These are phyloP conservation scores for Chaetodon trifasciatus DNA, from an alignment of 2,797 vertebrate genomes.

Conservation along the genomic window DNA sequence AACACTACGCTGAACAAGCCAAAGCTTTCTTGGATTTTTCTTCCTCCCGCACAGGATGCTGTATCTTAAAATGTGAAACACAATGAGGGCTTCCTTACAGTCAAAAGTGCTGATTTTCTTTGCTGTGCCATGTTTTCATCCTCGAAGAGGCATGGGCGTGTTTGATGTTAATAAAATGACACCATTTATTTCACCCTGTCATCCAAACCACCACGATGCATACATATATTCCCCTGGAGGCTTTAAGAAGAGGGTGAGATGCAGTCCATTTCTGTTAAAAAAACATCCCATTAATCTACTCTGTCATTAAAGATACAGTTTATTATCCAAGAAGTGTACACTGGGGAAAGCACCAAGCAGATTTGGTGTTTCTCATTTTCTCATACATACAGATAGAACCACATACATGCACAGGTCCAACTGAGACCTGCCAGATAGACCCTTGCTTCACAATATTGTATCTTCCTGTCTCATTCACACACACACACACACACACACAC, in stretches of 20 bases:
- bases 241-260: conserved; percentile 7
- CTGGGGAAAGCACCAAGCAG: neutral
- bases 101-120: conserved; percentile 9
- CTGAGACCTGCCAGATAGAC: conserved; percentile 23
- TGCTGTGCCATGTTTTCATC: neutral
- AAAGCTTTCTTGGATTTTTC: neutral
- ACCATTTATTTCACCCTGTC: conserved; percentile 37
- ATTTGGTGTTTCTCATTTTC: conserved; percentile 24
- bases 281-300: conserved; percentile 24
- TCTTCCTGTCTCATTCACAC: conserved; percentile 9
- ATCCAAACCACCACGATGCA: conserved; percentile 14
- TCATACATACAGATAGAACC: neutral
- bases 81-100: neutral
- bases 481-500: neutral
- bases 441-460: conserved; percentile 5
- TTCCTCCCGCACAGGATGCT: neutral
- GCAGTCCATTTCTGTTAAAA: neutral
- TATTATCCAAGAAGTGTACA: neutral
- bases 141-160: neutral
- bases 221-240: neutral
- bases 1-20: neutral
- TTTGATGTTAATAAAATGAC: conserved; percentile 48
- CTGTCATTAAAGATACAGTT: conserved; percentile 29
- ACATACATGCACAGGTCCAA: neutral
- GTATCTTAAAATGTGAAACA: neutral